These are phyloP conservation scores for Laodelphax striatellus DNA, from an alignment of 1,140 invertebrate species.

Conservation along the genomic window DNA sequence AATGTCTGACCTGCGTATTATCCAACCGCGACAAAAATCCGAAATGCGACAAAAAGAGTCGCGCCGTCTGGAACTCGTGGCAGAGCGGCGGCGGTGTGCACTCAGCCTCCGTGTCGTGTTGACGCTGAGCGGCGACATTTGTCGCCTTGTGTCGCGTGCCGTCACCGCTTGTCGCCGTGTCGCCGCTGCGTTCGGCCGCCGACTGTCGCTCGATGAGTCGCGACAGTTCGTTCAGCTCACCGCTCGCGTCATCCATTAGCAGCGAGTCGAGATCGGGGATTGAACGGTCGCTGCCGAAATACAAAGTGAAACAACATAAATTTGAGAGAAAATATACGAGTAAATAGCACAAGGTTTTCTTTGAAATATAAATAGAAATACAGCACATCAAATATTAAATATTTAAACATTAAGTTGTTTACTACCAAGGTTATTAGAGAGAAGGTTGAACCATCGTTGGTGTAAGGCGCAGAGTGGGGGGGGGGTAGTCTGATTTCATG, in stretches of 20 bases:
- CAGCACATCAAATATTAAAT: too few relatives aligned
- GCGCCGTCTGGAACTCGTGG: conserved; percentile 86
- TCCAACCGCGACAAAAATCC: conserved; percentile 52
- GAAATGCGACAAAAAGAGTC: conserved; percentile 88
- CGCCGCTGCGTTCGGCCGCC: conserved; percentile 36
- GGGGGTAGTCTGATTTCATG: too few relatives aligned
- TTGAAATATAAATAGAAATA: too few relatives aligned
- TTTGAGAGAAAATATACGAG: too few relatives aligned
- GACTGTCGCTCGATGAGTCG: conserved; percentile 42
- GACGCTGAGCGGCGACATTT: conserved; percentile 6
- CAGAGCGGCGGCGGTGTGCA: conserved; percentile 69
- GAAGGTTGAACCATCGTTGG: too few relatives aligned
- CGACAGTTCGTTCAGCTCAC: conserved; percentile 40
- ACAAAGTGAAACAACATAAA: conserved; percentile 17
- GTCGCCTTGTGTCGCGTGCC: not conserved
- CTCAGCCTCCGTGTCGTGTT: conserved; percentile 39
- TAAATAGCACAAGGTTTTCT: too few relatives aligned
- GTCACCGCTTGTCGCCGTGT: conserved; percentile 23
- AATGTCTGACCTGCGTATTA: conserved; percentile 16
- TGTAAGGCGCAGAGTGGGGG: too few relatives aligned
- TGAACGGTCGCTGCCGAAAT: conserved; percentile 73
- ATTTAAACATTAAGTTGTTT: too few relatives aligned
- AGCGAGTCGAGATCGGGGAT: conserved; percentile 67
- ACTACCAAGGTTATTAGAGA: too few relatives aligned
- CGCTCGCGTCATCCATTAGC: conserved; percentile 41